Evolutionary conservation across 1,140 invertebrate species (phyloP).

Genomic region (Telenomus remus): DNA sequence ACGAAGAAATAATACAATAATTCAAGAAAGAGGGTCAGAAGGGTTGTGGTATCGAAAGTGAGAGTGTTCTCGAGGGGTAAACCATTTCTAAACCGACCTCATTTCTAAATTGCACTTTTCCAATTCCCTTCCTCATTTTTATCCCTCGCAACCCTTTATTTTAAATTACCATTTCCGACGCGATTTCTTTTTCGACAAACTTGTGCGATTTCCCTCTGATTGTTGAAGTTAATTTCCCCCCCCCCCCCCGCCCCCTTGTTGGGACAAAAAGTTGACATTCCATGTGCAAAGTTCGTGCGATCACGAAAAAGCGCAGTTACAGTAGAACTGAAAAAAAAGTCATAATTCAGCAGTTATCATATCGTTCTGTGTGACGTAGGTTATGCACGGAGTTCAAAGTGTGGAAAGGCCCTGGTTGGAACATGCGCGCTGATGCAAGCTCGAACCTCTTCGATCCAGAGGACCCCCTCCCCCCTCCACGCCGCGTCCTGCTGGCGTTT

Average conservation of each 20-base stretch:
- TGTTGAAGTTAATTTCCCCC: not conserved
- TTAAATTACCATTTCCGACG: not conserved
- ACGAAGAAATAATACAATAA: conserved; percentile 32
- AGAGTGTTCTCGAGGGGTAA: conserved; percentile 59
- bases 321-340: too few relatives aligned
- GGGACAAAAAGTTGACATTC: not conserved
- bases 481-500: conserved; percentile 24
- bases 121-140: not conserved
- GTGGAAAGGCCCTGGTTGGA: conserved; percentile 42
- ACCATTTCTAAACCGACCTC: conserved; percentile 55
- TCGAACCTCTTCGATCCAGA: conserved; percentile 59
- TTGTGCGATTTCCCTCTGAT: too few relatives aligned
- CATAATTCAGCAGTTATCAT: conserved; percentile 2
- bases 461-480: conserved; percentile 50
- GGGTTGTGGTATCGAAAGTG: conserved; percentile 62
- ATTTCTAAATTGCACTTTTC: conserved; percentile 27
- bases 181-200: too few relatives aligned
- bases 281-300: not conserved
- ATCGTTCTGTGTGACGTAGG: conserved; percentile 23
- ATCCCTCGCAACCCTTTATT: not conserved
- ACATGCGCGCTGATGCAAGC: conserved; percentile 55
- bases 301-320: too few relatives aligned
- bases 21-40: conserved; percentile 44
- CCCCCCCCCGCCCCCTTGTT: too few relatives aligned
- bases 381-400: conserved; percentile 30